phyloP scores from a whole-genome alignment of 1,140 invertebrate species.

The Drosophila setifemur region DNA sequence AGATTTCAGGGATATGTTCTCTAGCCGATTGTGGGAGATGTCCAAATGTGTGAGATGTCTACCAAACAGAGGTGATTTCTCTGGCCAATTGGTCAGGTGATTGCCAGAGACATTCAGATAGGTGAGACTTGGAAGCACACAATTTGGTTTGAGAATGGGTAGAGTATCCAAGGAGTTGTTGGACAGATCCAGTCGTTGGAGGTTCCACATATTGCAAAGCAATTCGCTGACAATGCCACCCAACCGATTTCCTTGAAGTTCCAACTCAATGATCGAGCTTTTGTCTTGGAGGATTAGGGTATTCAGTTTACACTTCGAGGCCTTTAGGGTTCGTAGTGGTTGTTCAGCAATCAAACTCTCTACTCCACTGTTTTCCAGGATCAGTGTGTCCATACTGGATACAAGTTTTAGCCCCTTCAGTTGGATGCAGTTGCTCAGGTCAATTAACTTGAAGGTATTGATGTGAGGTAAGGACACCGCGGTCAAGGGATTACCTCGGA shows the following conservation, averaged over 20 bases:
- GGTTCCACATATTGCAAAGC: neutral
- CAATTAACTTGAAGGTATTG: neutral
- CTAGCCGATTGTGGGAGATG: neutral
- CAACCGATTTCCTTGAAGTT: neutral
- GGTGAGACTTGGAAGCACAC: neutral
- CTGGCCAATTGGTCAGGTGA: neutral
- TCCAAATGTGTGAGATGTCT: neutral
- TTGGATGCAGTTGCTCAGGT: neutral
- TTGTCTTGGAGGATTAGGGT: neutral
- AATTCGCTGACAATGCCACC: neutral
- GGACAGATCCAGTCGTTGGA: neutral
- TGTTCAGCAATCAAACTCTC: neutral
- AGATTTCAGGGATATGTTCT: neutral
- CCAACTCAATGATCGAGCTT: neutral
- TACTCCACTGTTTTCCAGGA: neutral
- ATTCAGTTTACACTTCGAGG: neutral
- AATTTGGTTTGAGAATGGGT: neutral
- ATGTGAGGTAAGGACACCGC: neutral
- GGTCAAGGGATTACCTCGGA: neutral
- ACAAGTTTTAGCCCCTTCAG: neutral
- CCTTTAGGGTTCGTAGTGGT: neutral
- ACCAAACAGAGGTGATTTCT: neutral
- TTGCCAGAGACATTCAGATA: neutral
- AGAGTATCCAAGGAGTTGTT: neutral
- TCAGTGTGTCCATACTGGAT: neutral